phyloP scores from a whole-genome alignment of 2,797 vertebrate genomes.

The Sciurus carolinensis region DNA sequence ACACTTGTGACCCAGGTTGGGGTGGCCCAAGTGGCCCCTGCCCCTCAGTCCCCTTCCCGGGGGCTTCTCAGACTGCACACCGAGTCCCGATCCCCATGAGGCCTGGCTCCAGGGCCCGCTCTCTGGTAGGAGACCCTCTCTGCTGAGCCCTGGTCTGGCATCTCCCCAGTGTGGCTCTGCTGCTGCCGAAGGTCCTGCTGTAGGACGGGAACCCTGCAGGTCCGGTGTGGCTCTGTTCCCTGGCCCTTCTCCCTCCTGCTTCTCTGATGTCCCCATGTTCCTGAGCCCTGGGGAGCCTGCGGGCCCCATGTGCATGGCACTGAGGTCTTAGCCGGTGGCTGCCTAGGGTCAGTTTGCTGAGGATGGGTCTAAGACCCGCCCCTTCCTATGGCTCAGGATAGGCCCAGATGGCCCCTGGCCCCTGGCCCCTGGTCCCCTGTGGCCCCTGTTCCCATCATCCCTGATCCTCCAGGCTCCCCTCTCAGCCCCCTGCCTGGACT shows the following conservation, averaged over 20 bases:
- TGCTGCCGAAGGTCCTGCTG: not conserved
- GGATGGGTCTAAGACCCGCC: fast-evolving
- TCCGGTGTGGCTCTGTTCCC: not conserved
- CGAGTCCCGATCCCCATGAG: no score
- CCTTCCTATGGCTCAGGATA: not conserved
- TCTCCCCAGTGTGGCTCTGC: not conserved
- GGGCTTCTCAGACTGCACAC: no score
- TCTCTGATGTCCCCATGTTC: no score
- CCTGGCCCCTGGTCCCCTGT: no score
- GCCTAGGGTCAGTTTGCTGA: no score
- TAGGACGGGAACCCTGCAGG: not conserved
- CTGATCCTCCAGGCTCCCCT: not conserved
- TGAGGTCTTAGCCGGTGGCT: no score
- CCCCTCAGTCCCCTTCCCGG: not conserved
- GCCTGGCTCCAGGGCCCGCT: no score
- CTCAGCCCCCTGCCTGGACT: not conserved
- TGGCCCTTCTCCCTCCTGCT: not conserved
- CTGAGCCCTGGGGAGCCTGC: not conserved
- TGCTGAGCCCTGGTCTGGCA: not conserved
- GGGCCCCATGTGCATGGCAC: fast-evolving
- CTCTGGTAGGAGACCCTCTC: not conserved
- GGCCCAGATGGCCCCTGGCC: fast-evolving
- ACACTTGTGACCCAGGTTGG: not conserved
- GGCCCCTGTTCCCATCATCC: fast-evolving
- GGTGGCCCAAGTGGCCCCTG: not conserved